A percentile compares a stretch with the other conserved stretches of the same genome.
Conservation (phyloP, 2,113 vertebrate genomes). For the Romanogobio albipinnatus region DNA sequence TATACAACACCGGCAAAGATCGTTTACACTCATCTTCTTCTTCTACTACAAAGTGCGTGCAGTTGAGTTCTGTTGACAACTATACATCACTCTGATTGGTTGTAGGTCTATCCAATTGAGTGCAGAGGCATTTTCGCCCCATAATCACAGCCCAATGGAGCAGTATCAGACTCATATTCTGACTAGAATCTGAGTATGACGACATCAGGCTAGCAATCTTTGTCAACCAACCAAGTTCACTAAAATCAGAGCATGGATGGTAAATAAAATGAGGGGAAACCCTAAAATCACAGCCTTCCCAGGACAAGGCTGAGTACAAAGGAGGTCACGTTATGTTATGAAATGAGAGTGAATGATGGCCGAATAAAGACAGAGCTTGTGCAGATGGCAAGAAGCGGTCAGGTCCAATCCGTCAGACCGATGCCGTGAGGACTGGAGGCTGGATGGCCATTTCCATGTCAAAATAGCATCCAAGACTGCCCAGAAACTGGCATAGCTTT, state of each 20-base stretch:
- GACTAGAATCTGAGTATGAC: too few relatives aligned
- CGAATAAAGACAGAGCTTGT: not conserved
- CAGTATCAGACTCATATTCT: too few relatives aligned
- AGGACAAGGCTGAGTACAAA: not conserved
- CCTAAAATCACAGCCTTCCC: not conserved
- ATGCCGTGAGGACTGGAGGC: not conserved
- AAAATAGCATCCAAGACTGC: not conserved
- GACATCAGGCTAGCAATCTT: not conserved
- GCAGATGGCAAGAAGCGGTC: slow-evolving; percentile 22
- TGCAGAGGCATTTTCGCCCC: too few relatives aligned
- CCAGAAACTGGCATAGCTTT: not conserved
- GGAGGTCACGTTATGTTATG: not conserved
- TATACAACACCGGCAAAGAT: too few relatives aligned
- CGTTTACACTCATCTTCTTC: too few relatives aligned
- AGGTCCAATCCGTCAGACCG: slow-evolving; percentile 16
- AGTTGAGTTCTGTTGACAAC: too few relatives aligned
- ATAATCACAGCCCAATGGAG: too few relatives aligned
- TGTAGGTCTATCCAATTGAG: too few relatives aligned
- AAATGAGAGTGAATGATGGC: slow-evolving; percentile 27
- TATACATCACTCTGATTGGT: too few relatives aligned
- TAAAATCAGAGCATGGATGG: not conserved
- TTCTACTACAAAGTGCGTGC: too few relatives aligned
- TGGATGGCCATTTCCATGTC: not conserved
- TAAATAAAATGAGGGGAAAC: not conserved
- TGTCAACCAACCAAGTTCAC: not conserved